Evolutionary conservation across 2,888 invertebrate species (phyloP), one percentile per base, ranked within the genome.

Genomic region (Carterocephalus palaemon): DNA sequence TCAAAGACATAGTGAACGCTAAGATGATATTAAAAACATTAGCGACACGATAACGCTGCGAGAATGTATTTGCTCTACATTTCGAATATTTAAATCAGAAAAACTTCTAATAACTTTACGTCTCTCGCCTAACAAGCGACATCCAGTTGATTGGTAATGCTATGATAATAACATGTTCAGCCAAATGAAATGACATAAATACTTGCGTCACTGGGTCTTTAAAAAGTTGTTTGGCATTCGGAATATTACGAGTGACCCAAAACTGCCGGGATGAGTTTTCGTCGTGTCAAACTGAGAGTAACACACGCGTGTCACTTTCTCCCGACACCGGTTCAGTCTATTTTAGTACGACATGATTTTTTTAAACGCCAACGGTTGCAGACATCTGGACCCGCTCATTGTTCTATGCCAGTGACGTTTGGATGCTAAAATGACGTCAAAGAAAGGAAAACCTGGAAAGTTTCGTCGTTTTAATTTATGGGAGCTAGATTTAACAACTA

Each of bases 181-280:
- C 50, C 48, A 52, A 55, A 52, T 47, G 43, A 46, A 46, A 50
- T 50, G 46, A 36, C 47, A 48, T 50, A 45, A 56, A 56, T 53
- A 55, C 51, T 53, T 53, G 36, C 43, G 37, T 43, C 38, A 34
- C 22, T 46, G 37, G 47, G 49, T 47, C 42, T 38, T 47, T 39
- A 52, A 53, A n/a, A 52, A 52, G 36, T 43, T 37, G 40, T 51
- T 64, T 49, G 70, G 67, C 66, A 74, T 79, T 67, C 67, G 64
- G 67, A 75, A 67, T 73, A 69, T 72, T 70, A 62, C 64, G 62
- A 54, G 72, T 78, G 83, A 84, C 83, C 83, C 64, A 81, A 82
- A 83, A 83, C 74, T 78, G 81, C 76, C 79, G 64, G 56, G 47
- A 60, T 60, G 62, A 63, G 62, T 70, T 70, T 72, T 64, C 69